phyloP scores from a whole-genome alignment of 2,888 invertebrate species.

The Anarsia innoxiella region DNA sequence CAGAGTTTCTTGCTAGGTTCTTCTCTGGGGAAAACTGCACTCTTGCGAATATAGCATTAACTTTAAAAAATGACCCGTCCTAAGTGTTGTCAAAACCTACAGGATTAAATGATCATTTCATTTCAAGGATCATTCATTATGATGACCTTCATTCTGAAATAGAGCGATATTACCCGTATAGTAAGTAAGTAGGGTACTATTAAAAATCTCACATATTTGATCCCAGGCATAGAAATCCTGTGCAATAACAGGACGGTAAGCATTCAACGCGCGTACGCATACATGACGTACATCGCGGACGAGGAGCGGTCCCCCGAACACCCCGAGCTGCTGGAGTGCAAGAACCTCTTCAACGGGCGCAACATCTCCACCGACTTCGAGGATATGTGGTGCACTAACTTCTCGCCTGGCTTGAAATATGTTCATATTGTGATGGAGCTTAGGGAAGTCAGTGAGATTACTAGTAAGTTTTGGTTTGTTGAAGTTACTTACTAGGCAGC shows the following conservation, averaged over 20 bases:
- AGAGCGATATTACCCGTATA: too few species aligned
- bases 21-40: too few species aligned
- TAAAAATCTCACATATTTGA: too few species aligned
- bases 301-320: conserved; percentile 22
- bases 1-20: too few species aligned
- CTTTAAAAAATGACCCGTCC: too few species aligned
- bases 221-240: conserved; percentile 69
- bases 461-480: conserved; percentile 50
- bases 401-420: conserved; percentile 41
- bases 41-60: too few species aligned
- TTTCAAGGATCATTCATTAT: too few species aligned
- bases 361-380: conserved; percentile 80
- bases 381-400: conserved; percentile 79
- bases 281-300: conserved; percentile 39
- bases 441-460: conserved; percentile 47
- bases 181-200: too few species aligned
- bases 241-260: conserved; percentile 40
- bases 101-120: too few species aligned
- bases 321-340: conserved; percentile 45
- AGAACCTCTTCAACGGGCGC: conserved; percentile 78
- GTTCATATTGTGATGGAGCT: conserved; percentile 59
- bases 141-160: too few species aligned
- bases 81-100: too few species aligned
- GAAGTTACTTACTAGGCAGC: too few species aligned
- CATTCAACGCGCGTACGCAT: conserved; percentile 50